Evolutionary conservation across 2,113 vertebrate species (phyloP).

Genomic region (Calidris pugnax): DNA sequence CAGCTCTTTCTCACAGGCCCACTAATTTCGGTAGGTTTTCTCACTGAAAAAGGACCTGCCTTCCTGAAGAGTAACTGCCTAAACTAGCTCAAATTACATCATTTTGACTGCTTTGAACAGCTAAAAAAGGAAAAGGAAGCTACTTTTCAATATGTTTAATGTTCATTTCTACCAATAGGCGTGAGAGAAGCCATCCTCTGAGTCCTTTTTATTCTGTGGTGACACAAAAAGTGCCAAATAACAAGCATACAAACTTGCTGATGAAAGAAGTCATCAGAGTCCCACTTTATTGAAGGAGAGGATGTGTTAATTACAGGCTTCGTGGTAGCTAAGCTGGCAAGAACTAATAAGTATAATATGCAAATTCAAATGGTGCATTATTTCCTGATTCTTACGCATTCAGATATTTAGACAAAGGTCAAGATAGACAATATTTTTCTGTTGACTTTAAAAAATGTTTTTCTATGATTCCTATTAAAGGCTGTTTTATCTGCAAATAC

Average conservation of each 20-base stretch:
- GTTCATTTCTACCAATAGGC: background rate
- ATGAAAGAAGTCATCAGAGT: conserved; percentile 4
- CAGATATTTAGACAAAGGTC: background rate
- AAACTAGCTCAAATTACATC: background rate
- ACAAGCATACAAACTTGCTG: background rate
- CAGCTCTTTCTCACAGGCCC: background rate
- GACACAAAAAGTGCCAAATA: background rate
- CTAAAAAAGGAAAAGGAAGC: background rate
- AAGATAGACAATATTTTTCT: background rate
- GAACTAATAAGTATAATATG: background rate
- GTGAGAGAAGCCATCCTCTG: background rate
- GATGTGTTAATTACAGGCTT: conserved; percentile 15
- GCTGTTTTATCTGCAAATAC: background rate
- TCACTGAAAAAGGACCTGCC: background rate
- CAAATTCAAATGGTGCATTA: background rate
- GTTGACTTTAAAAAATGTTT: background rate
- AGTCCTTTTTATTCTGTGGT: background rate
- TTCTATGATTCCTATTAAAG: background rate
- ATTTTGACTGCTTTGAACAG: background rate
- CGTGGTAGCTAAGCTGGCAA: background rate
- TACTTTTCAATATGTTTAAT: background rate
- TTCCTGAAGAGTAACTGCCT: background rate
- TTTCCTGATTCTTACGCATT: background rate
- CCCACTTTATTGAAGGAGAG: background rate
- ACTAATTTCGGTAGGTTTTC: background rate